Evolutionary conservation across 2,888 invertebrate species (phyloP), one percentile per base, ranked within the genome.

Genomic region (Keiferia lycopersicella): DNA sequence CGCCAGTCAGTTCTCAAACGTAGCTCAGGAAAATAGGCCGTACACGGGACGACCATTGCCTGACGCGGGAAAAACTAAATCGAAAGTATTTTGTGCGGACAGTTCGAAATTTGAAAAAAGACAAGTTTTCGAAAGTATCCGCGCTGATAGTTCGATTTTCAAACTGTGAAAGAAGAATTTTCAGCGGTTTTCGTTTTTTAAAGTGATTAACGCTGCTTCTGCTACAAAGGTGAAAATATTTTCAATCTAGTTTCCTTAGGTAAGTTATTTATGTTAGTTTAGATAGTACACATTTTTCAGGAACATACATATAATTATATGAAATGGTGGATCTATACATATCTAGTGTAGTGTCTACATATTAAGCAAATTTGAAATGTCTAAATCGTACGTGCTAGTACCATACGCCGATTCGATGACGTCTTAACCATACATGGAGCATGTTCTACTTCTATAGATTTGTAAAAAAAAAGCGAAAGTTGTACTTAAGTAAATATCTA

Each of bases 21-120:
- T 70, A 75, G 72, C 77, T 85, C 83, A 81, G 78, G 78, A 84
- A 86, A 81, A 88, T 84, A 88, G 86, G 88, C 84, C 86, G 88
- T 73, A 68, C 45, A 64, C 62, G n/a, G 26, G 26, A 72, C 71
- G 65, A 67, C 69, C 76, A 72, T 78, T 71, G 75, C 78, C 80
- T 81, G 79, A 68, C 75, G 77, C 75, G 73, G 59, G 26, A 82
- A 79, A 75, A 73, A 71, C 66, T 66, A 70, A 71, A 73, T 77
- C 78, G 77, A 78, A 82, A 80, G 70, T 81, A 72, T 74, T 22
- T 78, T 73, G 71, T 64, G 73, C 68, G 65, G 53, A 71, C 69
- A 78, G 77, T 76, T 78, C 73, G 71, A 75, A 72, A 71, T 71
- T 66, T 61, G 60, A 74, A 74, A 66, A 50, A 22, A 20, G 30